A percentile compares a stretch with the other conserved stretches of the same genome.
phyloP scores from a whole-genome alignment of 2,113 vertebrate species.

The Lota lota region DNA sequence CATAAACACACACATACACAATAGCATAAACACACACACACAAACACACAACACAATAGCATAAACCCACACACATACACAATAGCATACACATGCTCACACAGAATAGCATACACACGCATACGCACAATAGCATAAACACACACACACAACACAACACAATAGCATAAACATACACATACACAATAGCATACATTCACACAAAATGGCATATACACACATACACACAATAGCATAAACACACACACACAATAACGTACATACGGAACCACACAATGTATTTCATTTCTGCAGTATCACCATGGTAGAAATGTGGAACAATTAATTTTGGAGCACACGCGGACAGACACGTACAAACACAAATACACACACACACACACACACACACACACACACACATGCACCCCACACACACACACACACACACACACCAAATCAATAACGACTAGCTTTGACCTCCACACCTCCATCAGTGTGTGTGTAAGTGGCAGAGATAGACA shows the following conservation, averaged over 20 bases:
- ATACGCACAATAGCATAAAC: background rate
- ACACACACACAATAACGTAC: background rate
- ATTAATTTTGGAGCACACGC: too few relatives aligned
- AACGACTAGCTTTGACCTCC: background rate
- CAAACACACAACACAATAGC: conserved; percentile 1
- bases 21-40: background rate
- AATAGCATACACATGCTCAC: background rate
- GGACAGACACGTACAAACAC: background rate
- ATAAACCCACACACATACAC: conserved; percentile 6
- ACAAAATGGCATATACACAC: too few relatives aligned
- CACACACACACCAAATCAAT: background rate
- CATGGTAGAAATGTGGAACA: too few relatives aligned
- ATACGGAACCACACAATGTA: background rate
- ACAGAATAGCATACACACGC: background rate
- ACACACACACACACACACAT: background rate
- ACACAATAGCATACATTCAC: background rate
- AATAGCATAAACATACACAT: background rate
- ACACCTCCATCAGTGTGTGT: background rate
- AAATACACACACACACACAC: background rate
- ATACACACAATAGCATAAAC: too few relatives aligned
- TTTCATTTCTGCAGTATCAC: too few relatives aligned
- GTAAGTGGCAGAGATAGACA: background rate
- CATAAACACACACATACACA: background rate
- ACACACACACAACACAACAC: background rate
- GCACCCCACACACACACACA: background rate